Conservation (phyloP, 2,888 invertebrate genomes). For the Flexamia atlantica region DNA sequence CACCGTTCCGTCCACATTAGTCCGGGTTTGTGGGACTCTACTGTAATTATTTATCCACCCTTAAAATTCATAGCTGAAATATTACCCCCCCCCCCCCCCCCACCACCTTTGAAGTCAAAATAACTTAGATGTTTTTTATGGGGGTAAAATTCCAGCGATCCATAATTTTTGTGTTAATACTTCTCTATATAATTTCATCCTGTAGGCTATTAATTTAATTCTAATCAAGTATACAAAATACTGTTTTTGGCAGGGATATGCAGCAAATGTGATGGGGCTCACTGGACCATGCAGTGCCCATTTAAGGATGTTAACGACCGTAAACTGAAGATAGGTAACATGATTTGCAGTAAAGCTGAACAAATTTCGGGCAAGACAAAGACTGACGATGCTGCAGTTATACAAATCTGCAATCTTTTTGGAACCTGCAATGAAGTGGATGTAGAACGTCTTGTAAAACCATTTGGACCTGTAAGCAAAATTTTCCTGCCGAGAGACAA, state of each 20-base stretch:
- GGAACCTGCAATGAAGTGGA: slow-evolving; percentile 97
- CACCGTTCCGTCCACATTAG: no score
- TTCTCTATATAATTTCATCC: no score
- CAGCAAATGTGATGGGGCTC: slow-evolving; percentile 91
- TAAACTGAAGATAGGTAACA: slow-evolving; percentile 59
- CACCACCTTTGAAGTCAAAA: no score
- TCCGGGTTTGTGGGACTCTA: no score
- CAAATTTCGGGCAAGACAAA: slow-evolving; percentile 80
- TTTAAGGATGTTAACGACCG: slow-evolving; percentile 89
- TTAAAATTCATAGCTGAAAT: no score
- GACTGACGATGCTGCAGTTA: slow-evolving; percentile 89
- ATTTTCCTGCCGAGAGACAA: slow-evolving; percentile 98
- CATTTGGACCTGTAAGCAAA: slow-evolving; percentile 94
- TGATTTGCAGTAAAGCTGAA: slow-evolving; percentile 82
- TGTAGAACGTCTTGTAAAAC: slow-evolving; percentile 96
- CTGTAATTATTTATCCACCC: no score
- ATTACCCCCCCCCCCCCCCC: no score
- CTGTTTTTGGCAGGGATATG: slow-evolving; percentile 64
- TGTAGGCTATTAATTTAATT: no score
- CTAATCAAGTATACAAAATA: neutral
- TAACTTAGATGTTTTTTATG: no score
- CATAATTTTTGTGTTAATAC: no score
- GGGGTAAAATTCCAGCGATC: no score
- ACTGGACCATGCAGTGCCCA: slow-evolving; percentile 99
- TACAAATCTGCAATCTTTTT: slow-evolving; percentile 97